phyloP scores from a whole-genome alignment of 2,113 vertebrate genomes.

The Echinops telfairi region DNA sequence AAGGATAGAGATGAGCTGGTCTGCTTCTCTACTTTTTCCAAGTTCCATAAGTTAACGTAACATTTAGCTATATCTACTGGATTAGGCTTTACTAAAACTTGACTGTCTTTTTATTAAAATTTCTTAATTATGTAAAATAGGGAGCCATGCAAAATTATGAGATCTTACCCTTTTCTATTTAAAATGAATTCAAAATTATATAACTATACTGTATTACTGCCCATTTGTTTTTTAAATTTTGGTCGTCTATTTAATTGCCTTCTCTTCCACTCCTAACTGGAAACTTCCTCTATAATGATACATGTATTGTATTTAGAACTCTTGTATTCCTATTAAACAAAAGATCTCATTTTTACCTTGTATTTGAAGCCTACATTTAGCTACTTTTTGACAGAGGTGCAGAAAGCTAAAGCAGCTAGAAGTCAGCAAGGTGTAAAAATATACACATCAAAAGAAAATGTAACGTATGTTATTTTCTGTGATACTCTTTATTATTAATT shows the following conservation, averaged over 20 bases:
- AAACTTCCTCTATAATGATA: neutral
- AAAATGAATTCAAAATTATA: neutral
- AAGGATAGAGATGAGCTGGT: neutral
- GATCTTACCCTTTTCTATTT: neutral
- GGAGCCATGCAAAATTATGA: neutral
- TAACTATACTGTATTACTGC: neutral
- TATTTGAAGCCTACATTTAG: conserved; percentile 51
- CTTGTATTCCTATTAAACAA: conserved; percentile 3
- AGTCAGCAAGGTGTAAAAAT: conserved; percentile 70
- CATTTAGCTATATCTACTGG: neutral
- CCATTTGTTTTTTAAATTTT: conserved; percentile 20
- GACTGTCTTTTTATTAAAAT: neutral
- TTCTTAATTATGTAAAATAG: neutral
- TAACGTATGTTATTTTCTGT: neutral
- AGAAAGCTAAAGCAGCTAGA: conserved; percentile 35
- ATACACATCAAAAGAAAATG: conserved; percentile 15
- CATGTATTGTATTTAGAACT: neutral
- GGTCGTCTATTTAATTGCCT: neutral
- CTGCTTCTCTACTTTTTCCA: neutral
- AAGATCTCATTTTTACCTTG: conserved; percentile 4
- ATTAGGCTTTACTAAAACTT: neutral
- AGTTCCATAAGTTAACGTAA: neutral
- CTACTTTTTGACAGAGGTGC: conserved; percentile 48
- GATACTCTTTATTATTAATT: conserved; percentile 32
- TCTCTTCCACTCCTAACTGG: neutral